A percentile compares a stretch with the other conserved stretches of the same genome.
phyloP scores from a whole-genome alignment of 2,113 vertebrate genomes.

The Pluvialis apricaria region DNA sequence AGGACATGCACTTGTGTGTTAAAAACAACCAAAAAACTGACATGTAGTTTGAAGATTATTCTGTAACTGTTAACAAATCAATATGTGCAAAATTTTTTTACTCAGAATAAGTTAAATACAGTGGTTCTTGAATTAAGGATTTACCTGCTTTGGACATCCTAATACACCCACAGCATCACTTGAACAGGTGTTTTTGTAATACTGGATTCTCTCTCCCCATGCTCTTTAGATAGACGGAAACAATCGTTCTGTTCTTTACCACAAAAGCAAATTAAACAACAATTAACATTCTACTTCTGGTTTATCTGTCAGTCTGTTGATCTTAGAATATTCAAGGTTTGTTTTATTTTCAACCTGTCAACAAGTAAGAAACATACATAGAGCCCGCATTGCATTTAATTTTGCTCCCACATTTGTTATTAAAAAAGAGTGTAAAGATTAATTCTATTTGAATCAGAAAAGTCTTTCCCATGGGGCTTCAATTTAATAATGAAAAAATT shows the following conservation, averaged over 20 bases:
- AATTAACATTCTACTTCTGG: neutral
- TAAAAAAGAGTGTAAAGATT: neutral
- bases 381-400: neutral
- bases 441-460: neutral
- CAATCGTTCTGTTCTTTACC: neutral
- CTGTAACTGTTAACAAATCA: neutral
- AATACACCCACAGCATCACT: neutral
- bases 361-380: neutral
- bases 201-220: neutral
- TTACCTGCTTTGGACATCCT: neutral
- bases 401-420: neutral
- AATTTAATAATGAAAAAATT: neutral
- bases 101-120: neutral
- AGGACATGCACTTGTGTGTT: neutral
- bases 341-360: neutral
- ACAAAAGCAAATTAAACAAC: neutral
- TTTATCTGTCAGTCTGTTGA: neutral
- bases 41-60: neutral
- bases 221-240: neutral
- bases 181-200: neutral
- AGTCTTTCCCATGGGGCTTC: neutral
- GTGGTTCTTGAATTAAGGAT: neutral
- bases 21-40: neutral
- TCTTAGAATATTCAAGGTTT: neutral
- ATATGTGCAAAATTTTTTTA: neutral